Percentiles rank a stretch among this genome's conserved stretches.
Evolutionary conservation across 1,140 invertebrate genomes (phyloP).

Genomic region (Drosophila azteca): DNA sequence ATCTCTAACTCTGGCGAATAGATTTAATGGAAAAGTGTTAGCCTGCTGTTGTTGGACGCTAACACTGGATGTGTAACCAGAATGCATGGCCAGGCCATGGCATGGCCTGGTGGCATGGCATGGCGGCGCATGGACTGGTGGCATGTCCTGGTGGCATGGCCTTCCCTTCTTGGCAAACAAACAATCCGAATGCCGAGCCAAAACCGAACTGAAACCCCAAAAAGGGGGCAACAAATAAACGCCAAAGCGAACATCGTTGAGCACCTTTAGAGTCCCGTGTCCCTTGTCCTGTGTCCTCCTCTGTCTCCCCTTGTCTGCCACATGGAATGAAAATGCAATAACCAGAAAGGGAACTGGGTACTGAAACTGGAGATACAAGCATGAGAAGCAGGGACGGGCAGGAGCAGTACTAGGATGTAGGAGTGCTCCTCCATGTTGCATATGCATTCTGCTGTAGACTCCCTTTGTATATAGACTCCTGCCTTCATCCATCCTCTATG

Average conservation of each 20-base stretch:
- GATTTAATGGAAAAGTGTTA: conserved; percentile 76
- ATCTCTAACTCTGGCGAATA: conserved; percentile 43
- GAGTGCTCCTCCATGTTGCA: conserved; percentile 42
- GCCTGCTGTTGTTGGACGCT: conserved; percentile 46
- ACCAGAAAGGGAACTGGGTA: conserved; percentile 12
- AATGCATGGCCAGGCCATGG: conserved; percentile 31
- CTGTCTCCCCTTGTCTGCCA: conserved; percentile 38
- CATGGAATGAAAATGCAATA: conserved; percentile 52
- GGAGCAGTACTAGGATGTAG: conserved; percentile 17
- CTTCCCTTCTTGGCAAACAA: conserved; percentile 27
- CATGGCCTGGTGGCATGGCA: conserved; percentile 11
- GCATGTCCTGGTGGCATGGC: too few relatives aligned
- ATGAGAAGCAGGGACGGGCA: background rate
- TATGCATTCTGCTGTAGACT: conserved; percentile 54
- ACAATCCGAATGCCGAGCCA: conserved; percentile 36
- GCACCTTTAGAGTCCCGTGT: conserved; percentile 47
- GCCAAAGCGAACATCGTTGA: conserved; percentile 49
- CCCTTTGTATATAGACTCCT: conserved; percentile 47
- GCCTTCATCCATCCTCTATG: background rate
- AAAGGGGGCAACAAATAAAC: conserved; percentile 75
- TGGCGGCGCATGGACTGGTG: too few relatives aligned
- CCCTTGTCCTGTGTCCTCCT: conserved; percentile 14
- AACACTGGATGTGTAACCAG: conserved; percentile 32
- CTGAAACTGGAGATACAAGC: too few relatives aligned
- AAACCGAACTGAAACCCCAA: conserved; percentile 53